phyloP scores from a whole-genome alignment of 1,140 invertebrate genomes.

The Atta colombica region DNA sequence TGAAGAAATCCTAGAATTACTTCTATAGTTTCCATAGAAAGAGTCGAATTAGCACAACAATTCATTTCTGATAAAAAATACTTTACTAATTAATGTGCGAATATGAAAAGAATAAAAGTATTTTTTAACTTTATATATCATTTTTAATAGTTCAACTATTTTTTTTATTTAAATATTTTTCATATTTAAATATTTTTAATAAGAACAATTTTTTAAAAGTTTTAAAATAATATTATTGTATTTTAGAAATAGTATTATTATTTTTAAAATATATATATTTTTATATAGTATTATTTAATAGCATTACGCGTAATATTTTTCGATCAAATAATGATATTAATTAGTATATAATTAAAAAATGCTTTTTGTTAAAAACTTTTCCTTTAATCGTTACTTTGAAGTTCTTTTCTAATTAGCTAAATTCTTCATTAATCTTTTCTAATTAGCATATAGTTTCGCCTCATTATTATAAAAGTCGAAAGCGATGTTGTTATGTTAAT shows the following conservation, averaged over 20 bases:
- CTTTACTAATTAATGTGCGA: too few relatives aligned
- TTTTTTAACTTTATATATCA: neutral
- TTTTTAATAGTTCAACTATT: neutral
- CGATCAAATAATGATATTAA: neutral
- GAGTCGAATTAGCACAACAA: neutral
- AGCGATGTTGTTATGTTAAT: slow-evolving; percentile 33
- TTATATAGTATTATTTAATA: neutral
- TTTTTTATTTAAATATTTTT: neutral
- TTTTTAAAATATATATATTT: too few relatives aligned
- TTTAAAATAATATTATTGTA: neutral
- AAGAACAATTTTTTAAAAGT: neutral
- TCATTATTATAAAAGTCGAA: slow-evolving; percentile 20
- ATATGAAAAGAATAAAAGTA: neutral
- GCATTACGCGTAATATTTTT: neutral
- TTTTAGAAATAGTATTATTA: neutral
- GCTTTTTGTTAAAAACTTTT: neutral
- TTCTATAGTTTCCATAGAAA: neutral
- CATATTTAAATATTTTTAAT: neutral
- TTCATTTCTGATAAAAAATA: neutral
- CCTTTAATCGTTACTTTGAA: slow-evolving; percentile 17
- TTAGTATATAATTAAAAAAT: neutral
- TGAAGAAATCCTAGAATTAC: slow-evolving; percentile 3
- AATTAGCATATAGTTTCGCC: slow-evolving; percentile 11
- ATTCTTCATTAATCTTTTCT: slow-evolving; percentile 18
- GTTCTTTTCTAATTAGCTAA: slow-evolving; percentile 44